A percentile compares a stretch with the other conserved stretches of the same genome.
These are phyloP conservation scores for Diaperis boleti DNA, from an alignment of 2,888 invertebrate genomes.

Conservation along the genomic window DNA sequence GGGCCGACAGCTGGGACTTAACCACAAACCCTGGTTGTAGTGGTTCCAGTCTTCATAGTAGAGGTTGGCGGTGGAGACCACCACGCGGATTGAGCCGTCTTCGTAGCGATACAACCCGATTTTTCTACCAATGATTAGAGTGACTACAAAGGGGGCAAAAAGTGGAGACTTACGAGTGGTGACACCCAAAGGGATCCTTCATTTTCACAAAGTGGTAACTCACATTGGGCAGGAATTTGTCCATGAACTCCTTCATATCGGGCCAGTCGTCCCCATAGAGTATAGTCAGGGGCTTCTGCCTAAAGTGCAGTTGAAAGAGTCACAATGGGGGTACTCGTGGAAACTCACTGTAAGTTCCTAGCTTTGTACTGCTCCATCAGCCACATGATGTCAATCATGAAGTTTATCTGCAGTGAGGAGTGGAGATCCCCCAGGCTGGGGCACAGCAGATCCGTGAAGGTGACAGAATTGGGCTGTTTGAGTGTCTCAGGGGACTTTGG, in stretches of 20 bases:
- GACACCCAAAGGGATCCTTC: slow-evolving; percentile 85
- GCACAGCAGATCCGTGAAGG: slow-evolving; percentile 83
- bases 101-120: slow-evolving; percentile 88
- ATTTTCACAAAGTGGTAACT: slow-evolving; percentile 77
- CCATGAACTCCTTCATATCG: slow-evolving; percentile 65
- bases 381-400: slow-evolving; percentile 94
- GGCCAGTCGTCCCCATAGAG: slow-evolving; percentile 80
- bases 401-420: slow-evolving; percentile 88
- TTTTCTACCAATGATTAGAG: slow-evolving; percentile 78
- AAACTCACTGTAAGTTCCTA: slow-evolving; percentile 76
- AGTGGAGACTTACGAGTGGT: slow-evolving; percentile 80
- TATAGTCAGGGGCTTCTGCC: slow-evolving; percentile 78
- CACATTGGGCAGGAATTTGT: slow-evolving; percentile 73
- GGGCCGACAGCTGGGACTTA: slow-evolving; percentile 83
- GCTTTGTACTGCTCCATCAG: slow-evolving; percentile 86
- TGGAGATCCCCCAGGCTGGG: slow-evolving; percentile 81
- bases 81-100: slow-evolving; percentile 84
- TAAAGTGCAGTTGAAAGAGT: slow-evolving; percentile 64
- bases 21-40: slow-evolving; percentile 95
- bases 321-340: slow-evolving; percentile 25
- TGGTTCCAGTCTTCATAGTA: slow-evolving; percentile 94
- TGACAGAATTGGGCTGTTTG: slow-evolving; percentile 74
- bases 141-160: slow-evolving; percentile 2
- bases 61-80: slow-evolving; percentile 93
- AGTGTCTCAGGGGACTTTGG: slow-evolving; percentile 75